Base-by-base conservation (phyloP, 2,797 vertebrate species). In the Sarcoramphus papa region DNA sequence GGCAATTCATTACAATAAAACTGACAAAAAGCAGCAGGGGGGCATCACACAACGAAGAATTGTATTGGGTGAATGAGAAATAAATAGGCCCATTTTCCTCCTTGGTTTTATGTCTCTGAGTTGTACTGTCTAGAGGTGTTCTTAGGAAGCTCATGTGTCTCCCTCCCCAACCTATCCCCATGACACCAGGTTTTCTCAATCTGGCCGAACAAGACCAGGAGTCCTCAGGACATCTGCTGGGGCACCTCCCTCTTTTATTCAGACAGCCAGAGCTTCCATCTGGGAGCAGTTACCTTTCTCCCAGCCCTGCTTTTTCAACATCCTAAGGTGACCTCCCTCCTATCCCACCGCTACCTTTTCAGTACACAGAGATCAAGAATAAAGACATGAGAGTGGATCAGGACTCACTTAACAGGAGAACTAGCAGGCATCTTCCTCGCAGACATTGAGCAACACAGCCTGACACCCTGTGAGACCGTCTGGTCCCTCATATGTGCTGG, bases 1-100 rank as follows among this genome's bases (percentile, higher is more conserved):
- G 76, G 85, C 93, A 82, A 69, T 75, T 93, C 85, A 85, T 96
- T 59, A 83, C 3, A 28, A 80, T 90, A 86, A 93, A 93, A 45
- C 68, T 83, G 80, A 78, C 90, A 95, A 80, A 85, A 77, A 90
- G 91, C 91, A 95, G 93, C 81, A 88, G 88, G 92, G 70, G 67
- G 35, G 54, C 75, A 84, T 78, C 90, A 83, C 54, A 79, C 74
- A 88, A 65, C 30, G 72, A 84, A 85, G 70, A 80, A 88, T 8
- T 85, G 73, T 57, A 80, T 22, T 10, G 79, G 62, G 65, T 30
- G 72, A 93, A 95, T 56, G 78, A 67, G 92, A 91, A 92, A 86
- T 53, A 93, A 93, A 82, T 7, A 60, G 54, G 72, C 9, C 33
- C 10, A 9, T 92, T 92, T 83, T 53, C 74, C 72, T 64, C 50